Conservation (phyloP, 2,797 vertebrate species). For the Sphaeramia orbicularis region DNA sequence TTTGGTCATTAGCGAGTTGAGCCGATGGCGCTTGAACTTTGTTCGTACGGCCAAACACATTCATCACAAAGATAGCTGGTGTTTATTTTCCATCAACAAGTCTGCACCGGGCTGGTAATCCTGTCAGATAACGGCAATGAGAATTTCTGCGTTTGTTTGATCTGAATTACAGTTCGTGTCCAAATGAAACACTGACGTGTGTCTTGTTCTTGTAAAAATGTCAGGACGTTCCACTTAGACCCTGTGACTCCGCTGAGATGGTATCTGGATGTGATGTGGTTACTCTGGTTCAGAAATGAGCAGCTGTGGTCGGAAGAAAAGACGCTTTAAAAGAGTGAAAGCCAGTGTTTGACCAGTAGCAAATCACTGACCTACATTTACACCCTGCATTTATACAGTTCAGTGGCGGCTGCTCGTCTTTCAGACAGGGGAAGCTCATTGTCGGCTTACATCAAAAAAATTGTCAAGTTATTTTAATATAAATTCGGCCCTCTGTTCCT, state of each 20-base stretch:
- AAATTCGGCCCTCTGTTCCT: too few relatives aligned
- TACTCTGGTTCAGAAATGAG: background rate
- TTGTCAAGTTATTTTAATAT: too few relatives aligned
- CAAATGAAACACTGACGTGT: slow-evolving; percentile 1
- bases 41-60: slow-evolving; percentile 33
- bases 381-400: too few relatives aligned
- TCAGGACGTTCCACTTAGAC: background rate
- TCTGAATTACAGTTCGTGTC: slow-evolving; percentile 1
- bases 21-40: slow-evolving; percentile 9
- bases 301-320: too few relatives aligned
- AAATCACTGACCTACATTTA: too few relatives aligned
- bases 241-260: background rate
- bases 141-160: slow-evolving; percentile 1
- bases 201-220: background rate
- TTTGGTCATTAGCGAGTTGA: slow-evolving; percentile 35
- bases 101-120: slow-evolving; percentile 15
- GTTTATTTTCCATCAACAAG: slow-evolving; percentile 48
- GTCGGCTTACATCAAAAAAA: too few relatives aligned
- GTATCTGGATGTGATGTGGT: background rate
- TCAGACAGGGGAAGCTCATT: too few relatives aligned
- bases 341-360: too few relatives aligned
- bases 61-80: slow-evolving; percentile 25
- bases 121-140: slow-evolving; percentile 14
- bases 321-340: background rate
- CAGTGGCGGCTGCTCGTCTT: too few relatives aligned